These are phyloP conservation scores for Neogobius melanostomus DNA, from an alignment of 2,113 vertebrate genomes.

Conservation along the genomic window DNA sequence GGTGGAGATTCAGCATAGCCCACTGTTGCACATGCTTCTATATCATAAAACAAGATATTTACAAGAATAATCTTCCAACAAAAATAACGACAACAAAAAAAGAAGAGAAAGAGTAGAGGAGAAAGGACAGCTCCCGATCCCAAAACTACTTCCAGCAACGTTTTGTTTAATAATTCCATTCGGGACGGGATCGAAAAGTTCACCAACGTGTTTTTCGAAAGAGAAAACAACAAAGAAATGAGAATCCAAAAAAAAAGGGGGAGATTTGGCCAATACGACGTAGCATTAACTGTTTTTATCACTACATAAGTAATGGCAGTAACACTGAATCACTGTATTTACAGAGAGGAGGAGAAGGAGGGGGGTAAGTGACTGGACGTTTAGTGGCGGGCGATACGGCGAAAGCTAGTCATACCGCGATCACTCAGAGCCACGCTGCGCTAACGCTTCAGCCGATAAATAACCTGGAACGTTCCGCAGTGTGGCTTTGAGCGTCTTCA, in stretches of 20 bases:
- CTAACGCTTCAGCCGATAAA: no score
- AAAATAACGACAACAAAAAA: conserved; percentile 13
- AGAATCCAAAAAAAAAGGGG: conserved; percentile 66
- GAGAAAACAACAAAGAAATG: conserved; percentile 39
- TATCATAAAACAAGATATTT: conserved; percentile 97
- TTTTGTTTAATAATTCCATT: conserved; percentile 11
- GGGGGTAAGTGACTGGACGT: conserved; percentile 61
- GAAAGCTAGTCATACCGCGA: no score
- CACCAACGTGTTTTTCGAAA: conserved; percentile 73
- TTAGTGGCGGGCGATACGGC: conserved; percentile 1
- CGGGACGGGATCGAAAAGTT: conserved; percentile 41
- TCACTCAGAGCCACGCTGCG: no score
- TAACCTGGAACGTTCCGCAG: no score
- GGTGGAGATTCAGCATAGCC: conserved; percentile 80
- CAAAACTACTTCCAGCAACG: not conserved
- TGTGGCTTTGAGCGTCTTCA: no score
- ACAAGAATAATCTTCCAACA: conserved; percentile 85
- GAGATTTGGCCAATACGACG: conserved; percentile 87
- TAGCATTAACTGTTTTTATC: conserved; percentile 78
- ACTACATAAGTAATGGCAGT: conserved; percentile 91
- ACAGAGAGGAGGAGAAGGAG: conserved; percentile 49
- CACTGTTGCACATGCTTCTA: conserved; percentile 94
- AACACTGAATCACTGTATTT: conserved; percentile 95
- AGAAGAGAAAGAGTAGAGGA: conserved; percentile 10
- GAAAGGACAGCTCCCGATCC: not conserved